Base-by-base conservation (phyloP, 2,888 invertebrate species). In the Ligdia adustata region DNA sequence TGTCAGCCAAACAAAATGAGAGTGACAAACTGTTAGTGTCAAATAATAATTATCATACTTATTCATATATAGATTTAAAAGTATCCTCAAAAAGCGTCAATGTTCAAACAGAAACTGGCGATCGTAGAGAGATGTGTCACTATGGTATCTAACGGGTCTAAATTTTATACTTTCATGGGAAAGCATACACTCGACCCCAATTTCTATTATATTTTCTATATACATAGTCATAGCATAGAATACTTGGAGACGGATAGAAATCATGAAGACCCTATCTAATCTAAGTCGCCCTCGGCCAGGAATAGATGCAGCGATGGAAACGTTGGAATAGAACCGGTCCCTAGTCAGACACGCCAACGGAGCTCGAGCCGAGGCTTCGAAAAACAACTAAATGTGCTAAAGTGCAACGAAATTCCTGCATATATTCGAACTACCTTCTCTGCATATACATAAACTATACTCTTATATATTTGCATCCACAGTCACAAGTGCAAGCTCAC, bases 281-380 rank as follows among this genome's bases (percentile, higher is more conserved):
- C 11, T 26, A 41, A 24, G 35, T 24, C 31, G 41, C 27, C 35
- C 40, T 41, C 35, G 20, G 31, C 37, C 38, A 39, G 42, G 42
- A 42, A 43, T 49, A 49, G 48, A 32, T n/a, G n/a, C 16, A 14
- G 28, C n/a, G 13, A 13, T 37, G 35, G 26, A 26, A 26, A 37
- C 15, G 38, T 31, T 35, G 41, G 47, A 27, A 32, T 32, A 47
- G 26, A 39, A 49, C 48, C 48, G 48, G 48, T 49, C 43, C 38
- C 12, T 11, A 35, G 41, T 7, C 37, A 33, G 33, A 49, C 48
- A 38, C 22, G 42, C 20, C 20, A 14, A 9, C 13, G 7, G 20
- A 34, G 28, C 24, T n/a, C 15, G 18, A 5, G 9, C 16, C 20
- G 15, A 37, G 31, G 16, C 34, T 22, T 22, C 37, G 15, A 38